phyloP scores from a whole-genome alignment of 2,888 invertebrate genomes.

The Clepsis dumicolana region DNA sequence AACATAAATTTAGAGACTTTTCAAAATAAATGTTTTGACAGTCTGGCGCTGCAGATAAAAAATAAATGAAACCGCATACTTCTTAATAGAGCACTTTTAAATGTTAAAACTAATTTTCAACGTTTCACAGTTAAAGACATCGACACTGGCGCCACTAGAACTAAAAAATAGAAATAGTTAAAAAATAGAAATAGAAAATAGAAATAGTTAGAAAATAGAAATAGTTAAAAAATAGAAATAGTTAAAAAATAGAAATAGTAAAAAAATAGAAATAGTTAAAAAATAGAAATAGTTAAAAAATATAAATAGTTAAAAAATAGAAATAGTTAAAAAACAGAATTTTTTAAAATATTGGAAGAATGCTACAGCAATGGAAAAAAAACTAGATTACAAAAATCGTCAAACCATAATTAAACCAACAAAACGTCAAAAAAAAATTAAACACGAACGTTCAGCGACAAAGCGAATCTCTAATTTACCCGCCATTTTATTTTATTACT shows the following conservation, averaged over 20 bases:
- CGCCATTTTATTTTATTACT: background rate
- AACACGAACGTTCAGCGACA: background rate
- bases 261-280: too few relatives aligned
- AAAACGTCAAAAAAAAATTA: background rate
- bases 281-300: too few relatives aligned
- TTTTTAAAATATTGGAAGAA: too few relatives aligned
- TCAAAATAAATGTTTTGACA: background rate
- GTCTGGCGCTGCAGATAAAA: constrained; percentile 13
- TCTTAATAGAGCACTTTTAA: background rate
- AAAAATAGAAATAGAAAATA: background rate
- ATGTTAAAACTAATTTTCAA: constrained; percentile 3
- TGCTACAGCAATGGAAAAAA: background rate
- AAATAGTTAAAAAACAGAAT: too few relatives aligned
- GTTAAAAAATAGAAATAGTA: too few relatives aligned
- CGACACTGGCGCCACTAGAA: constrained; percentile 24
- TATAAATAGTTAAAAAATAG: too few relatives aligned
- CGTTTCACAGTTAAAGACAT: background rate
- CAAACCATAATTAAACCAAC: background rate
- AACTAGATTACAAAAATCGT: background rate
- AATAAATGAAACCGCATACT: background rate
- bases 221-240: too few relatives aligned
- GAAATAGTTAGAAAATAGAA: background rate
- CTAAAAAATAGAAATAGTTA: background rate
- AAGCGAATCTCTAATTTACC: background rate
- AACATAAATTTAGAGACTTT: background rate